Evolutionary conservation across 2,113 vertebrate species (phyloP), one percentile per base, ranked within the genome.

Genomic region (Chamaea fasciata): DNA sequence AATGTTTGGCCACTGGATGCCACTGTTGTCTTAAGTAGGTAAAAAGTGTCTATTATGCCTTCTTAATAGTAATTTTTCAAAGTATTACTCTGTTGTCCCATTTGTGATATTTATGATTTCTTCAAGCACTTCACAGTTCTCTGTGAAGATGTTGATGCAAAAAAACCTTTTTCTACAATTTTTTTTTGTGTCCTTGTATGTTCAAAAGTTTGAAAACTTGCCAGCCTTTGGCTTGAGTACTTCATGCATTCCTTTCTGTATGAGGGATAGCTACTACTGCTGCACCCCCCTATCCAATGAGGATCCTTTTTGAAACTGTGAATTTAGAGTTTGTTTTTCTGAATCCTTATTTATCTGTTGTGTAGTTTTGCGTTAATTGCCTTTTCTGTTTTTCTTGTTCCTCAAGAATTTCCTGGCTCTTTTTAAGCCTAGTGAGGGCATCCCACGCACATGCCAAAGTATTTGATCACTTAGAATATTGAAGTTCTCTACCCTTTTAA

Each of bases 1-100:
- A 92, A 30, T 57, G 2, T 90, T 86, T 96, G 80, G 73, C 94
- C 96, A 97, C 96, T 94, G 92, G 94, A 95, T 96, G 96, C 83
- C 95, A 95, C 92, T 96, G 88, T 96, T 96, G 94, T 96, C 52
- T 92, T 68, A 81, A 83, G 74, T 64, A 83, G 92, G 67, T 86
- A 86, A 89, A 91, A 93, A 22, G 4, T 10, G 2, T 46, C 17
- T 52, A 11, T 85, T 69, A 31, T 59, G 16, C n/a, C 37, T 91
- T 60, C 30, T 73, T 26, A 53, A 9, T 60, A 42, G 37, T 37
- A 64, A 41, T 83, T 88, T 76, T 87, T 83, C 19, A 39, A 86
- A 56, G 28, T 1, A 50, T 77, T 80, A 23, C 16, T 41, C 28
- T 44, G 30, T 57, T 83, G 17, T 62, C 22, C 17, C 2, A 35